Conservation (phyloP, 2,888 invertebrate genomes). For the Branchellion lobata region DNA sequence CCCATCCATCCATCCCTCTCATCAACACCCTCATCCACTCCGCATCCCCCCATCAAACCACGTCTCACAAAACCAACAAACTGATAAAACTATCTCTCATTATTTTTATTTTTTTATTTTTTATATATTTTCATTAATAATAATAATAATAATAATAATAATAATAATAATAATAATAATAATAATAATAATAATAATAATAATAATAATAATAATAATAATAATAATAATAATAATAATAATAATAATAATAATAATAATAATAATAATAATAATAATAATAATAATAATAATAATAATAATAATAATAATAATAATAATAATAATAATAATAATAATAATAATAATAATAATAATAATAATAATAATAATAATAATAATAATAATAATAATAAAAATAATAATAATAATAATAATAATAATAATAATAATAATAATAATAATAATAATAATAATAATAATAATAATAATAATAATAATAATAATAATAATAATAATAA, state of each 20-base stretch:
- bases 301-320: background rate
- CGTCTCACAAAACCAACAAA: too few relatives aligned
- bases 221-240: background rate
- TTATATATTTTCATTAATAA: background rate
- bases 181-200: background rate
- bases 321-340: background rate
- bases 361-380: background rate
- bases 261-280: background rate
- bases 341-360: background rate
- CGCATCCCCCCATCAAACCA: too few relatives aligned
- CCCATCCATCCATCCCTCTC: too few relatives aligned
- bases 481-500: conserved; percentile 3
- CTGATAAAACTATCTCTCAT: too few relatives aligned
- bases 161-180: background rate
- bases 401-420: background rate
- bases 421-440: background rate
- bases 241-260: background rate
- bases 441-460: background rate
- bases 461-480: background rate
- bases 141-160: background rate
- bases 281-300: background rate
- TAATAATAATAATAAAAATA: background rate
- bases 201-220: background rate
- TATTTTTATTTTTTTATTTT: conserved; percentile 3
- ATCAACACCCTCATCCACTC: too few relatives aligned